Conservation (phyloP, 2,888 invertebrate genomes). For the Omphaloscelis lunosa region DNA sequence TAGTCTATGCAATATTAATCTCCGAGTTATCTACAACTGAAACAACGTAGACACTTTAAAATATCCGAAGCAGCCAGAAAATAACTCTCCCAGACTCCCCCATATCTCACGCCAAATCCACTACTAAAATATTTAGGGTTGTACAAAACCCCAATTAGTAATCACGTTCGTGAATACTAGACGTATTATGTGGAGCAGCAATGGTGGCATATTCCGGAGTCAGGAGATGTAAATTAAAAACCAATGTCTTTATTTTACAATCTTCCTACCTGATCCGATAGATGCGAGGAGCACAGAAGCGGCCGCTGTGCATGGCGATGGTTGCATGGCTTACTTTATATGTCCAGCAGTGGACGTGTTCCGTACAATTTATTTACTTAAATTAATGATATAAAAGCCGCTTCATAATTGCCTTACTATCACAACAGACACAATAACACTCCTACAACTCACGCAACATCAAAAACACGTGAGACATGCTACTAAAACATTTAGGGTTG, state of each 20-base stretch:
- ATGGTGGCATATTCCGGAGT: no score
- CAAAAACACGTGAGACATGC: no score
- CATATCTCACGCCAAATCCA: neutral
- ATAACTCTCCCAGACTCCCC: neutral
- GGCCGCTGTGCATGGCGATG: no score
- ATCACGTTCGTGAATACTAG: slow-evolving; percentile 43
- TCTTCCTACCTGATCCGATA: neutral
- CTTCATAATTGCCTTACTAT: no score
- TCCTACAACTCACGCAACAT: no score
- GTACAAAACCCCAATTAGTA: slow-evolving; percentile 37
- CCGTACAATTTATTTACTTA: no score
- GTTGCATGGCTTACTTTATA: no score
- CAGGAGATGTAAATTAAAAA: no score
- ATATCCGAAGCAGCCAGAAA: neutral
- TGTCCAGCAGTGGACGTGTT: no score
- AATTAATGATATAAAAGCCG: no score
- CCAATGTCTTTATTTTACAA: neutral
- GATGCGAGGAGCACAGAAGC: neutral
- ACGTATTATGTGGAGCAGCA: slow-evolving; percentile 22
- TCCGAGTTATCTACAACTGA: neutral
- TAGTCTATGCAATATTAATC: neutral
- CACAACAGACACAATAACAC: no score
- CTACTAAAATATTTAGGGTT: slow-evolving; percentile 32
- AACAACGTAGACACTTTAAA: neutral
- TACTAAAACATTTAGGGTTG: no score